phyloP scores from a whole-genome alignment of 2,113 vertebrate species.

The Oreochromis aureus region DNA sequence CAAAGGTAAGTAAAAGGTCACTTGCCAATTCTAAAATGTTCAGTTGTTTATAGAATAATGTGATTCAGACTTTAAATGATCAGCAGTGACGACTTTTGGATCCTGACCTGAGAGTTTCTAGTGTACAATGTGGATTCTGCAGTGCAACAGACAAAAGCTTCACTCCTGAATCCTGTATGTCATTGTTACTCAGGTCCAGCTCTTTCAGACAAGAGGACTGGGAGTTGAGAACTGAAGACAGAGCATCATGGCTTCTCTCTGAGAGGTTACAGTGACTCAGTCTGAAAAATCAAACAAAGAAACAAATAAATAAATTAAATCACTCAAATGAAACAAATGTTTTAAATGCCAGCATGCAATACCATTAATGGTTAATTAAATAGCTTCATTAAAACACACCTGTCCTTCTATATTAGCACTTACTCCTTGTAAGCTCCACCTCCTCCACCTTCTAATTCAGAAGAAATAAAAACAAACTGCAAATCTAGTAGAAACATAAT shows the following conservation, averaged over 20 bases:
- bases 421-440: no score
- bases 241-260: background rate
- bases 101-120: background rate
- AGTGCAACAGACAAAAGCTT: background rate
- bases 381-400: no score
- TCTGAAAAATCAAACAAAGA: background rate
- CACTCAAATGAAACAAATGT: background rate
- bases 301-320: background rate
- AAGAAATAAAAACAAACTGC: no score
- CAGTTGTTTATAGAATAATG: background rate
- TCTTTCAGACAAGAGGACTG: background rate
- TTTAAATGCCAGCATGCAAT: background rate
- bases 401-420: no score
- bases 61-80: background rate
- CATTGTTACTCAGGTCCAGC: background rate
- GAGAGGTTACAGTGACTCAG: background rate
- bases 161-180: background rate
- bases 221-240: background rate
- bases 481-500: no score
- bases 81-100: background rate
- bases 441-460: no score
- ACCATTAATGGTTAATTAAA: background rate
- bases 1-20: background rate
- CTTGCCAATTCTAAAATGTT: background rate
- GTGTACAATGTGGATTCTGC: background rate